Base-by-base conservation (phyloP, 2,113 vertebrate species). In the Sinocyclocheilus anophthalmus region DNA sequence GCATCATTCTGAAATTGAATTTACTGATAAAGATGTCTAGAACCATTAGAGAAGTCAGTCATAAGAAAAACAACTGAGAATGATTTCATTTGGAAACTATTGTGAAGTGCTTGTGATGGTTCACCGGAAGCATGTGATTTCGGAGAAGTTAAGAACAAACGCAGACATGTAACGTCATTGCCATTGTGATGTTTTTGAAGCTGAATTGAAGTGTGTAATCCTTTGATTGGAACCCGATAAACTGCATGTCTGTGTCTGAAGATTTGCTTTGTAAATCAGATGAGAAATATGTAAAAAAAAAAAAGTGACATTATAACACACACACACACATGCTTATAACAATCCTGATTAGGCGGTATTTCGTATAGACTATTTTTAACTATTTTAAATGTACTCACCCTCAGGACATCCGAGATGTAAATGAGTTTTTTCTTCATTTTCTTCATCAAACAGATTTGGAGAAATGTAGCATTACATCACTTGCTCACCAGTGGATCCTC, bases 111-210 rank as follows among this genome's bases (percentile, higher is more conserved):
- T 81, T 45, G 39, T 48, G 79, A 81, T 81, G 39, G 4, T 26
- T 67, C n/a, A 45, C 13, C 0, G n/a, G 57, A 45, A 14, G 22
- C 57, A 26, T 67, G 59, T 26, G n/a, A 67, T 81, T 67, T 67
- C 20, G n/a, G 79, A 81, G 79, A 67, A 67, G 59, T 81, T 24
- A 63, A 14, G 22, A 42, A 8, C n/a, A 45, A 30, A 18, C 4
- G 26, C 22, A 67, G 79, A 48, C 79, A 63, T 63, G 79, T n/a
- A n/a, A 65, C 20, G 79, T 48, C n/a, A 81, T 11, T 39, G 20
- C 48, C 22, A 20, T 78, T 39, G 75, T 76, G 24, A 53, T 26
- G 16, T 6, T 59, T 78, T 13, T 22, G 16, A 18, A 12, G 20
- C 12, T 33, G 4, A 22, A 22, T 37, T 57, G 18, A 78, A 20